phyloP scores from a whole-genome alignment of 2,797 vertebrate species.

The Anniella stebbinsi region DNA sequence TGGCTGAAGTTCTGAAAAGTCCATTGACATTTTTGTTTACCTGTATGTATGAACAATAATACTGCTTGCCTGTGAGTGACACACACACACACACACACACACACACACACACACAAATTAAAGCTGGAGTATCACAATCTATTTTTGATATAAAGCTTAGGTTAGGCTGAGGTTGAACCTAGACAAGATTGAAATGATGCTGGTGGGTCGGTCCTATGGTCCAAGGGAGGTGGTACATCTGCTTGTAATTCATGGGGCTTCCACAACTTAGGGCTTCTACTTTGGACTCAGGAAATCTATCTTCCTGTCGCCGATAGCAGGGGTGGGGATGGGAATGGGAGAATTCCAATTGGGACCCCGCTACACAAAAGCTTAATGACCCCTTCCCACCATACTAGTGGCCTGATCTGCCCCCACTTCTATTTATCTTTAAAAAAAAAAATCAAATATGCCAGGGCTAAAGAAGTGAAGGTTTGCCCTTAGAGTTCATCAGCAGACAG shows the following conservation, averaged over 20 bases:
- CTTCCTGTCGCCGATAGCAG: neutral
- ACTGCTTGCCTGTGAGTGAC: neutral
- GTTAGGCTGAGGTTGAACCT: neutral
- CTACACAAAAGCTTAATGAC: neutral
- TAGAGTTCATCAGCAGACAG: neutral
- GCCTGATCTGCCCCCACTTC: neutral
- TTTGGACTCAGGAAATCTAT: neutral
- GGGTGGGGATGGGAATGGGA: neutral
- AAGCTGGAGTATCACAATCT: neutral
- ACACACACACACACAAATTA: no score
- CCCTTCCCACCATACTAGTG: no score
- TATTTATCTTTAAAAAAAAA: neutral
- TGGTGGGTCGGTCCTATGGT: no score
- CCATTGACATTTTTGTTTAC: neutral
- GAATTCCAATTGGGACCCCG: neutral
- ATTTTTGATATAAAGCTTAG: neutral
- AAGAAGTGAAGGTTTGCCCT: neutral
- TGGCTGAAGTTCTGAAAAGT: neutral
- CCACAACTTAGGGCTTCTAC: neutral
- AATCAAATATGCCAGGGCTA: neutral
- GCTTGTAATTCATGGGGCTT: neutral
- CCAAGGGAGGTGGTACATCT: neutral
- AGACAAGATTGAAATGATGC: neutral
- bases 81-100: no score
- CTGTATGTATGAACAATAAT: neutral